Evolutionary conservation across 2,888 invertebrate species (phyloP).

Genomic region (Diabrotica balteata): DNA sequence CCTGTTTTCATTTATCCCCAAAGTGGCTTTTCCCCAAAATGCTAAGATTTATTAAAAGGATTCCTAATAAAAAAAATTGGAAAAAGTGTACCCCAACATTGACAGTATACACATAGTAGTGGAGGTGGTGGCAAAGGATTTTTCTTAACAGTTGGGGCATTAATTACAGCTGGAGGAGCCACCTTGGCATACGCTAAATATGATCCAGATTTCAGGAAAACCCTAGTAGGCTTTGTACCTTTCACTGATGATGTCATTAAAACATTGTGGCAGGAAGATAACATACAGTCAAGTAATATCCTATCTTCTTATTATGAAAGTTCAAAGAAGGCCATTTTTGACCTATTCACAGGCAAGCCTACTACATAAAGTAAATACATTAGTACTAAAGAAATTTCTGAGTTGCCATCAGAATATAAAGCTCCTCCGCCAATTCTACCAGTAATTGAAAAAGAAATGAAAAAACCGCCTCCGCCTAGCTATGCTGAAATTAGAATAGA

Average conservation of each 20-base stretch:
- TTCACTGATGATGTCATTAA: slow-evolving; percentile 68
- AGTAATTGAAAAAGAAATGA: slow-evolving; percentile 41
- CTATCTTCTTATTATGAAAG: slow-evolving; percentile 38
- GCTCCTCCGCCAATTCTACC: slow-evolving; percentile 48
- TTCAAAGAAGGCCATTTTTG: slow-evolving; percentile 40
- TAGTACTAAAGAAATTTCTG: not conserved
- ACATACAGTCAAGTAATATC: slow-evolving; percentile 40
- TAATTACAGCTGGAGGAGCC: slow-evolving; percentile 55
- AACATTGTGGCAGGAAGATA: slow-evolving; percentile 71
- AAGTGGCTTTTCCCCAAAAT: slow-evolving; percentile 52
- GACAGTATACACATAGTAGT: slow-evolving; percentile 11
- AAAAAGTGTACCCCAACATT: slow-evolving; percentile 11
- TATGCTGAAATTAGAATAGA: slow-evolving; percentile 62
- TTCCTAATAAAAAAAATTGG: slow-evolving; percentile 47
- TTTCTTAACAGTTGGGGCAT: slow-evolving; percentile 41
- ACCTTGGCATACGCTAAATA: slow-evolving; percentile 67
- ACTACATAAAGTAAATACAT: slow-evolving; percentile 12
- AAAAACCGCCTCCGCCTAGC: slow-evolving; percentile 37
- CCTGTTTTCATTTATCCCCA: slow-evolving; percentile 30
- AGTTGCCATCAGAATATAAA: slow-evolving; percentile 43
- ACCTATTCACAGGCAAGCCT: slow-evolving; percentile 29
- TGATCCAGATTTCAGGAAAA: slow-evolving; percentile 69
- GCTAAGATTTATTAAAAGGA: slow-evolving; percentile 52
- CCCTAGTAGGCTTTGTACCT: slow-evolving; percentile 26
- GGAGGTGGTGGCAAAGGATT: slow-evolving; percentile 31